A percentile compares a stretch with the other conserved stretches of the same genome.
phyloP scores from a whole-genome alignment of 2,888 invertebrate genomes.

The Aspidiotus rigidus region DNA sequence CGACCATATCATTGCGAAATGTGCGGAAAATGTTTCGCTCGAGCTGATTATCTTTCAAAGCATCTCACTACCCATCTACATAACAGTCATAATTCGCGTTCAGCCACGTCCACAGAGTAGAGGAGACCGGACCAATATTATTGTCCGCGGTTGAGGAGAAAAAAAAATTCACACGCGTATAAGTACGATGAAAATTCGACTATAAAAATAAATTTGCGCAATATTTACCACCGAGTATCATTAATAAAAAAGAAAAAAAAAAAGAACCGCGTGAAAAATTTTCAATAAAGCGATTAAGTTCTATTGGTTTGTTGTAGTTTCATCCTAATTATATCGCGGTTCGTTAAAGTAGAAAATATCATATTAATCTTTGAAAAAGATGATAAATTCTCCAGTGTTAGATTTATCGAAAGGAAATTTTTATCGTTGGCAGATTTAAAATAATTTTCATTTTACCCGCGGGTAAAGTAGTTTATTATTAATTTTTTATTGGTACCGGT shows the following conservation, averaged over 20 bases:
- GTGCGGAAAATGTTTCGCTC: conserved; percentile 83
- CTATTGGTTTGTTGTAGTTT: not conserved
- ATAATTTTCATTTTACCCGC: too few relatives aligned
- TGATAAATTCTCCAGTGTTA: too few relatives aligned
- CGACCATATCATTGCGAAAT: conserved; percentile 85
- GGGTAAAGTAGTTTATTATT: too few relatives aligned
- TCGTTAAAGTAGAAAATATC: too few relatives aligned
- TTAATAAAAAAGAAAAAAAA: not conserved
- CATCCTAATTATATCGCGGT: too few relatives aligned
- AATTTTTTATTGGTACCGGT: too few relatives aligned
- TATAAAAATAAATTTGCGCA: not conserved
- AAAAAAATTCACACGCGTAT: not conserved
- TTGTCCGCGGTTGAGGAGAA: not conserved
- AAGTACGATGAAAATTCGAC: conserved; percentile 1
- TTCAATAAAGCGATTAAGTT: not conserved
- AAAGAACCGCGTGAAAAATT: conserved; percentile 1
- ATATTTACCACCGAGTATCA: too few relatives aligned
- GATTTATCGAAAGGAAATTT: too few relatives aligned
- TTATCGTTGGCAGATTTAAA: too few relatives aligned
- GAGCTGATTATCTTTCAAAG: conserved; percentile 82
- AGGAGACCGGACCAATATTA: not conserved
- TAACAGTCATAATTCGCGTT: conserved; percentile 37
- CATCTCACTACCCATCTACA: conserved; percentile 85
- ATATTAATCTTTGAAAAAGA: too few relatives aligned
- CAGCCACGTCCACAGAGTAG: conserved; percentile 15